Evolutionary conservation across 2,888 invertebrate genomes (phyloP).

Genomic region (Leucophenga montana): DNA sequence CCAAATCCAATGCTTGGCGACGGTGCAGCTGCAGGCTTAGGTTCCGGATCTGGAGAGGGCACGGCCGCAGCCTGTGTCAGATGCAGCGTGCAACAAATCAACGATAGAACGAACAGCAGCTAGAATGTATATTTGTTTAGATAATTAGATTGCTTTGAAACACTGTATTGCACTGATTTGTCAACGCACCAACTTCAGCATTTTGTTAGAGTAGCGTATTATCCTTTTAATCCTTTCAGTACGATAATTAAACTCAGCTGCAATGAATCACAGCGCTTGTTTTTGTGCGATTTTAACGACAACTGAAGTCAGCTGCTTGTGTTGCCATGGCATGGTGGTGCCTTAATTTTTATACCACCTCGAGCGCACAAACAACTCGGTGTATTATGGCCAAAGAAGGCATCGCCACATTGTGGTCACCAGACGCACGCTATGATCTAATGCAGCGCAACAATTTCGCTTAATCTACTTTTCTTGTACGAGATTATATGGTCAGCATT

Average conservation of each 20-base stretch:
- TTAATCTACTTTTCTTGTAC: conserved; percentile 48
- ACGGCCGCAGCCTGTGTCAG: conserved; percentile 53
- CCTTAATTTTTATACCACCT: conserved; percentile 49
- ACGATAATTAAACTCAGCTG: neutral
- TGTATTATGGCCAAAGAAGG: conserved; percentile 27
- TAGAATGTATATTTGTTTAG: conserved; percentile 29
- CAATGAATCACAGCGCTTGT: neutral
- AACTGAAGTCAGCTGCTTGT: conserved; percentile 33
- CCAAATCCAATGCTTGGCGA: conserved; percentile 50
- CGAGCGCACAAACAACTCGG: conserved; percentile 22
- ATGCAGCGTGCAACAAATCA: conserved; percentile 46
- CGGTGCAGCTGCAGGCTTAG: conserved; percentile 42
- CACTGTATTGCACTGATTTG: neutral
- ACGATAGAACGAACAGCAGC: conserved; percentile 53
- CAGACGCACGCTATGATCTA: conserved; percentile 52
- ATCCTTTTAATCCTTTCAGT: conserved; percentile 16
- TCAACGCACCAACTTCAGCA: conserved; percentile 55
- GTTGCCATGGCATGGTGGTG: conserved; percentile 33
- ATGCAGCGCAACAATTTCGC: conserved; percentile 32
- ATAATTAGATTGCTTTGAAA: neutral
- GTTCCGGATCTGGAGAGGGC: conserved; percentile 48
- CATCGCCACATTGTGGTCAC: conserved; percentile 38
- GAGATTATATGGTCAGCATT: conserved; percentile 41
- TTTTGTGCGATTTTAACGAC: too few species aligned
- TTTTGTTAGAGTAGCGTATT: conserved; percentile 32